These are phyloP conservation scores for Hypomecis punctinalis DNA, from an alignment of 2,888 invertebrate genomes.

Conservation along the genomic window DNA sequence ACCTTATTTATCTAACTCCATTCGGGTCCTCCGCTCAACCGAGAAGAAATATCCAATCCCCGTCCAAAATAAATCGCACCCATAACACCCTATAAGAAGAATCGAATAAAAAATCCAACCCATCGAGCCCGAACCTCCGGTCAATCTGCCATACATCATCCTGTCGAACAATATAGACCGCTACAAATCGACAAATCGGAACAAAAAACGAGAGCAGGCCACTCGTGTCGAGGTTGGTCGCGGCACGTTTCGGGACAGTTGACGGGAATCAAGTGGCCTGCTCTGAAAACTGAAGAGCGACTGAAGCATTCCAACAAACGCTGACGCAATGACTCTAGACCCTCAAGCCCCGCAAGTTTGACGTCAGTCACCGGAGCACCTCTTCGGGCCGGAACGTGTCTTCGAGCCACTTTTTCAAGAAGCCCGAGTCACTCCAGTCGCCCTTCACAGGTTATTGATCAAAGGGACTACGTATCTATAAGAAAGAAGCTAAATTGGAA, in stretches of 20 bases:
- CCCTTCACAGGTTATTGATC: constrained; percentile 65
- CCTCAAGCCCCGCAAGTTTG: constrained; percentile 63
- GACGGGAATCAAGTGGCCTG: constrained; percentile 61
- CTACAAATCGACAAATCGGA: constrained; percentile 47
- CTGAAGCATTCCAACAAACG: constrained; percentile 52
- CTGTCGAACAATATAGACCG: constrained; percentile 39
- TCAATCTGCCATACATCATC: constrained; percentile 40
- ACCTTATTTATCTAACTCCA: constrained; percentile 7
- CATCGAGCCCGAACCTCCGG: constrained; percentile 31
- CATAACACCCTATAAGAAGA: constrained; percentile 28
- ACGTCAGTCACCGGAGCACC: constrained; percentile 62
- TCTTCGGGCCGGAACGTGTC: constrained; percentile 62
- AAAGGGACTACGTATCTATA: constrained; percentile 48
- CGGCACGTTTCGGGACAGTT: constrained; percentile 57
- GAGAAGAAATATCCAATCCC: constrained; percentile 16
- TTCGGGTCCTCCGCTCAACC: not conserved
- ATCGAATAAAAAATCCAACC: constrained; percentile 30
- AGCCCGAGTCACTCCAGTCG: constrained; percentile 44
- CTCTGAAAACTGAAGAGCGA: constrained; percentile 16
- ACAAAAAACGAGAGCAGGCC: constrained; percentile 52
- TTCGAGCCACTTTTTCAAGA: constrained; percentile 62
- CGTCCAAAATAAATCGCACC: constrained; percentile 25
- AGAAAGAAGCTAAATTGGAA: too few relatives aligned
- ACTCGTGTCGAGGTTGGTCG: constrained; percentile 46
- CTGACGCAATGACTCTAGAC: constrained; percentile 71